Conservation (phyloP, 2,113 vertebrate genomes). For the Nibea coibor region DNA sequence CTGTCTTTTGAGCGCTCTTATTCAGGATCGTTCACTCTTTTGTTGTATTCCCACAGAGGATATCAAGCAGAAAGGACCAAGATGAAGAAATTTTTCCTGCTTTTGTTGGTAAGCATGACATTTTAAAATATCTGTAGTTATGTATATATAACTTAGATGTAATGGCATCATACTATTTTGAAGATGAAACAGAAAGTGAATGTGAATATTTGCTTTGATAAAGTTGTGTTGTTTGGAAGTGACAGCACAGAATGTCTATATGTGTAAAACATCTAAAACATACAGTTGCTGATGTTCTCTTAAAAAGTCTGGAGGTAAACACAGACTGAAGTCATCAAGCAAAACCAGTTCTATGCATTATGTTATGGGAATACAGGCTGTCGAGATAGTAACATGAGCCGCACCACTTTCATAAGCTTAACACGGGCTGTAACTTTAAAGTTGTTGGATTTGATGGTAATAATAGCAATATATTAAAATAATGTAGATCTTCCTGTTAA, state of each 20-base stretch:
- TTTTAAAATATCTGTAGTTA: not conserved
- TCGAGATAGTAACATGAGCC: not conserved
- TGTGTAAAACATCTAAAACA: too few relatives aligned
- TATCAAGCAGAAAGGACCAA: constrained; percentile 1
- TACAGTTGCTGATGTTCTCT: not conserved
- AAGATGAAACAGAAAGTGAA: not conserved
- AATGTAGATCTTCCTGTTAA: not conserved
- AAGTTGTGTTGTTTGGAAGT: not conserved
- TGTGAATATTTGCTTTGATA: not conserved
- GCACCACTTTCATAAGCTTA: too few relatives aligned
- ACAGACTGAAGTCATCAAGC: not conserved
- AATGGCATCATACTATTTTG: not conserved
- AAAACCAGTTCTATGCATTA: constrained; percentile 9
- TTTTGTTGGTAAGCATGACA: constrained; percentile 69
- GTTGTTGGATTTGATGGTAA: not conserved
- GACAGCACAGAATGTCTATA: not conserved
- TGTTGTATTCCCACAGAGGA: constrained; percentile 27
- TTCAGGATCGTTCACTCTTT: not conserved
- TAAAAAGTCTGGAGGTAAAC: not conserved
- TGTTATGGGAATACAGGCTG: not conserved
- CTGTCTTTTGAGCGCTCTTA: not conserved
- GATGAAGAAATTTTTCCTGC: constrained; percentile 55
- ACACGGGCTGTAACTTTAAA: not conserved
- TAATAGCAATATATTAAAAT: too few relatives aligned
- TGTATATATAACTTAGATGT: not conserved